Percentiles rank a stretch among this genome's conserved stretches.
Evolutionary conservation across 2,888 invertebrate species (phyloP).

Genomic region (Andricus curvator): DNA sequence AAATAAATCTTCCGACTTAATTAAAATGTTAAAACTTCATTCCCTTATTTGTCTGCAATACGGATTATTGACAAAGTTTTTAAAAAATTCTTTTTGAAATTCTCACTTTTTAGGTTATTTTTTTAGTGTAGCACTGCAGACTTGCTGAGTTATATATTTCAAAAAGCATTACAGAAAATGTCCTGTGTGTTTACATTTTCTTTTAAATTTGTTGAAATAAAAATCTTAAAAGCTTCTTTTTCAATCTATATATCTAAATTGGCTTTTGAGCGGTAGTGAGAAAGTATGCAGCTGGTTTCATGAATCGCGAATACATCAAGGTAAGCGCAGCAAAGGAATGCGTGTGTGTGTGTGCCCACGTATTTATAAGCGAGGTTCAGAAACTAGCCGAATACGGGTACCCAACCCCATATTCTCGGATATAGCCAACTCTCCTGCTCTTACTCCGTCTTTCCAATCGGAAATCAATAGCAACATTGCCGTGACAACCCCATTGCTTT

Average conservation of each 20-base stretch:
- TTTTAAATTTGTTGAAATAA: neutral
- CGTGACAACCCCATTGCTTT: constrained; percentile 67
- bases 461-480: constrained; percentile 67
- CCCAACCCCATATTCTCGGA: constrained; percentile 40
- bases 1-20: too few species aligned
- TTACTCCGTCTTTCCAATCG: constrained; percentile 60
- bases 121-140: too few species aligned
- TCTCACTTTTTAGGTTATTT: too few species aligned
- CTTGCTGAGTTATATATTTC: too few species aligned
- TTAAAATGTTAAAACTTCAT: too few species aligned
- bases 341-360: neutral
- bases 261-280: constrained; percentile 25
- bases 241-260: neutral
- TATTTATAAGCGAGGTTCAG: constrained; percentile 5
- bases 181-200: too few species aligned
- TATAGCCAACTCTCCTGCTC: constrained; percentile 44
- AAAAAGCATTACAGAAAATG: too few species aligned
- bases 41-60: too few species aligned
- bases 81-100: too few species aligned
- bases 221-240: neutral
- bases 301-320: constrained; percentile 31
- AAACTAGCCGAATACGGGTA: constrained; percentile 32
- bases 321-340: constrained; percentile 21
- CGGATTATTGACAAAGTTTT: too few species aligned
- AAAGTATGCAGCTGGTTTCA: constrained; percentile 14